Evolutionary conservation across 2,113 vertebrate species (phyloP).

Genomic region (Austrofundulus limnaeus): DNA sequence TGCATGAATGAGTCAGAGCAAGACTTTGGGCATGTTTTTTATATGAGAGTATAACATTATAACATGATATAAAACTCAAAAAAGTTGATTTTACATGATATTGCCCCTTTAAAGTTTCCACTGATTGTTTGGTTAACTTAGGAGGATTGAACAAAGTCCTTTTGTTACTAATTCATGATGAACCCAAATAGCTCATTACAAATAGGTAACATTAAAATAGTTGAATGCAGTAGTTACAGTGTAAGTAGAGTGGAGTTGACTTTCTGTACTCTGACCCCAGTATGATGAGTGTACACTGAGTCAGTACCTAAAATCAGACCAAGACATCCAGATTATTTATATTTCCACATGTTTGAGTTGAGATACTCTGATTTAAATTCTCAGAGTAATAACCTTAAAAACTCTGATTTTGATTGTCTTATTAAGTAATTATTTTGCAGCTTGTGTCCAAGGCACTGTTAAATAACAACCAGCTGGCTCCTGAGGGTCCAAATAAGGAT

Average conservation of each 20-base stretch:
- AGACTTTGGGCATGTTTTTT: too few species aligned
- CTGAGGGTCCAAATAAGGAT: conserved; percentile 4
- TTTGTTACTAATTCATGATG: not conserved
- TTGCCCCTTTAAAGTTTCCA: too few species aligned
- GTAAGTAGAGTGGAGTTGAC: too few species aligned
- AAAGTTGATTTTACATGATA: too few species aligned
- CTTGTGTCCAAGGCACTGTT: not conserved
- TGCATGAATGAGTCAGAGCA: too few species aligned
- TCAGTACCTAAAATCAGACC: too few species aligned
- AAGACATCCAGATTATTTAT: not conserved
- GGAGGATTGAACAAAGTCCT: not conserved
- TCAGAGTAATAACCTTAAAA: not conserved
- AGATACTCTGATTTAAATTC: not conserved
- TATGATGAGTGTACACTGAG: too few species aligned
- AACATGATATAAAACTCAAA: too few species aligned
- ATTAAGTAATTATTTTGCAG: not conserved
- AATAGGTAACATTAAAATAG: not conserved
- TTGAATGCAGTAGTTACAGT: not conserved
- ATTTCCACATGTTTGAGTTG: not conserved
- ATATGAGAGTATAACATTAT: too few species aligned
- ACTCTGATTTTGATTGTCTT: not conserved
- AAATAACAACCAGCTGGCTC: conserved; percentile 20
- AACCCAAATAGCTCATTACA: not conserved
- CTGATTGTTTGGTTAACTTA: not conserved
- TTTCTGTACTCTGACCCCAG: too few species aligned